Conservation (phyloP, 1,140 invertebrate genomes). For the Ladona fulva region DNA sequence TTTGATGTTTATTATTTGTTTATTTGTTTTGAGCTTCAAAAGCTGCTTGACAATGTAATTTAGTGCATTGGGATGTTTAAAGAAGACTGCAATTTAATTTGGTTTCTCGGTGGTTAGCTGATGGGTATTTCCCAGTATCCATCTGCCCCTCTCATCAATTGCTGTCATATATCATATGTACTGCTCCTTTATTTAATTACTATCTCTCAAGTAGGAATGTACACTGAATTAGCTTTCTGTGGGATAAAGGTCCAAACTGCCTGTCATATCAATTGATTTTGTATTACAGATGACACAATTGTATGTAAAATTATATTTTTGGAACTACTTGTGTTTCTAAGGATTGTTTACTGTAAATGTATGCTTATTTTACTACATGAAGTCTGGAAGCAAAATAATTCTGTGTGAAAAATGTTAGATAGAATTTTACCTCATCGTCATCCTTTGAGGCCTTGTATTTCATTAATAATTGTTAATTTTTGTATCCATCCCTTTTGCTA, state of each 20-base stretch:
- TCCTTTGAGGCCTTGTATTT: neutral
- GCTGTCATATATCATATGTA: neutral
- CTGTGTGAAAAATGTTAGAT: neutral
- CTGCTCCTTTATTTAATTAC: neutral
- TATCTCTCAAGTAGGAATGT: neutral
- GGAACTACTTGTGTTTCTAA: slow-evolving; percentile 1
- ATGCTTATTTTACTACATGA: neutral
- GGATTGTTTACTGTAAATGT: neutral
- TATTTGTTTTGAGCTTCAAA: neutral
- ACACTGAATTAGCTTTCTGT: neutral
- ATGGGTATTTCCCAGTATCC: no score
- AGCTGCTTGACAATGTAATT: neutral
- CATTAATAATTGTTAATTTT: neutral
- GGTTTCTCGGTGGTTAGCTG: no score
- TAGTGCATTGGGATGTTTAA: neutral
- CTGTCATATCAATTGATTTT: slow-evolving; percentile 4
- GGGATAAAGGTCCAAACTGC: neutral
- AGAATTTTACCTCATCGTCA: neutral
- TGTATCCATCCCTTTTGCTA: neutral
- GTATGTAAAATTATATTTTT: slow-evolving; percentile 6
- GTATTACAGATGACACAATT: neutral
- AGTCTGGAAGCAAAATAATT: neutral
- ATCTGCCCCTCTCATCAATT: neutral
- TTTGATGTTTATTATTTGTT: no score
- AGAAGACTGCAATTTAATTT: neutral